phyloP scores from a whole-genome alignment of 2,888 invertebrate genomes.

The Scrobipalpa atriplicella region DNA sequence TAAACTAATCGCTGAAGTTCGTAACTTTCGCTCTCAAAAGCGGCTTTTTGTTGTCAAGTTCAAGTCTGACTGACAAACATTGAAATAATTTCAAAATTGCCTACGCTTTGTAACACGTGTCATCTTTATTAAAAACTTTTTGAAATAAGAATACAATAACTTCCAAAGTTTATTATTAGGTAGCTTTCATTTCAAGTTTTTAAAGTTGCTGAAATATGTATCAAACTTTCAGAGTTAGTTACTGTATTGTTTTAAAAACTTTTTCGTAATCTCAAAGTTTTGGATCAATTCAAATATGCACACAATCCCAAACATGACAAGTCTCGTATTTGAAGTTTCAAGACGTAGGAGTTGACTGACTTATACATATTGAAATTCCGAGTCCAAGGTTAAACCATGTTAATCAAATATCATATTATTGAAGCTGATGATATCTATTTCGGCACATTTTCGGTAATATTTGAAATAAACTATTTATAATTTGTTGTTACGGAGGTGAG shows the following conservation, averaged over 20 bases:
- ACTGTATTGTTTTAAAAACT: not conserved
- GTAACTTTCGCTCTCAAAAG: conserved; percentile 17
- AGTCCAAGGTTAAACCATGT: too few species aligned
- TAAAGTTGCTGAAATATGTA: not conserved
- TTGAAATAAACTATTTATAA: too few species aligned
- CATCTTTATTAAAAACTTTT: conserved; percentile 11
- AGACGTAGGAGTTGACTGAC: too few species aligned
- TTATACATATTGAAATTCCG: too few species aligned
- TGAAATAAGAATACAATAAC: not conserved
- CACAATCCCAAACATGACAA: not conserved
- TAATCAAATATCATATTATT: too few species aligned
- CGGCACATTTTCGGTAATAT: too few species aligned
- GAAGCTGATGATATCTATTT: too few species aligned
- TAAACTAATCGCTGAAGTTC: conserved; percentile 19
- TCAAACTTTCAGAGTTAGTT: not conserved
- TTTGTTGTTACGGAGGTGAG: too few species aligned
- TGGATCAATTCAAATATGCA: not conserved
- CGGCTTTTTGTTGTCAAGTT: conserved; percentile 16
- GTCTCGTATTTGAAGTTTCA: not conserved
- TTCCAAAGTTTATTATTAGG: not conserved
- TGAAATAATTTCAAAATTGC: conserved; percentile 13
- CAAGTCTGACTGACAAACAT: not conserved
- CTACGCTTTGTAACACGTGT: not conserved
- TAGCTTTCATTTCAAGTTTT: not conserved
- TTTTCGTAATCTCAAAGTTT: not conserved